Base-by-base conservation (phyloP, 92 coral and sea anemone species). In the Montipora capitata region DNA sequence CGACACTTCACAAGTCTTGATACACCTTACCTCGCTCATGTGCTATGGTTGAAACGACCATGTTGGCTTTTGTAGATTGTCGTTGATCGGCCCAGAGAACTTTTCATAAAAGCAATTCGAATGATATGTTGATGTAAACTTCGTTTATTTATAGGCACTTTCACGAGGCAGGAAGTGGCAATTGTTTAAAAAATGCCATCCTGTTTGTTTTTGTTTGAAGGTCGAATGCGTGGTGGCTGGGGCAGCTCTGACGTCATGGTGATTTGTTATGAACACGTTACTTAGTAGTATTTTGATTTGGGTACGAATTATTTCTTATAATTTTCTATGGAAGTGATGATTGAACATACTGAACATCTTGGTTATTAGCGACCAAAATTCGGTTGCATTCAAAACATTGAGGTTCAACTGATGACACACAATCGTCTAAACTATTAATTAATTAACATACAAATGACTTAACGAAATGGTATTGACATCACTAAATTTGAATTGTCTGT, bases 11-110 rank as follows among this genome's bases (percentile, higher is more conserved):
- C 11, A 40, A 69, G 17, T 40, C 4, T 0, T 45, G 15, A 48
- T 48, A 18, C n/a, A 49, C 14, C 61, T 54, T 73, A 73, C 77
- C 77, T 73, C 77, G 59, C n/a, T 56, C 59, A 18, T 45, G 51
- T 44, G 61, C 38, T 15, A 49, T 73, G 40, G 52, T 48, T 45
- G 77, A 73, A 20, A 56, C 51, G 18, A 73, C 77, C 77, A 73
- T 73, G 61, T 17, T 48, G 2, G 9, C 41, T 48, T 48, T 16
- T 15, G 61, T 15, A 3, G 40, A 9, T 69, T 38, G 7, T 27
- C 35, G 35, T 27, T 27, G 35, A 27, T 27, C 35, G 35, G 35
- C 35, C 35, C 51, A 5, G 63, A 57, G 10, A 57, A 57, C 27
- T 71, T 15, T 3, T 45, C 2, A 1, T 13, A 4, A 49, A 4